Evolutionary conservation across 2,888 invertebrate species (phyloP).

Genomic region (Clivina fossor): DNA sequence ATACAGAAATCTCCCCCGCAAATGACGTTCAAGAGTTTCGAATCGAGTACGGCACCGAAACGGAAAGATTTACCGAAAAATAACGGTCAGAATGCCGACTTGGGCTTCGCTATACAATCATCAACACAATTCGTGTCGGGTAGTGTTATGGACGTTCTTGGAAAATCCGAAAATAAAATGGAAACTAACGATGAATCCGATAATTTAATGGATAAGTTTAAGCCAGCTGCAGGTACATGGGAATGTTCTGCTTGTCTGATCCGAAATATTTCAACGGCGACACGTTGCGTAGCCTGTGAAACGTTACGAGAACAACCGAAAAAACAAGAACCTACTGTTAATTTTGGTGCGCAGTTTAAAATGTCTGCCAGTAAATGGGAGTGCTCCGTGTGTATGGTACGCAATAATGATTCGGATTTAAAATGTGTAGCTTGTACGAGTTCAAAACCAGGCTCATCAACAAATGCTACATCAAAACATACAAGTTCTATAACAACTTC

Average conservation of each 20-base stretch:
- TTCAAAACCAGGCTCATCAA: constrained; percentile 50
- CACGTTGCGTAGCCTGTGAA: constrained; percentile 60
- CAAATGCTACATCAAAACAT: not conserved
- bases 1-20: constrained; percentile 39
- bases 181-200: constrained; percentile 6
- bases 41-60: constrained; percentile 45
- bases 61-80: constrained; percentile 45
- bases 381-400: constrained; percentile 61
- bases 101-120: constrained; percentile 35
- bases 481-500: constrained; percentile 21
- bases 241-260: constrained; percentile 67
- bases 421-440: constrained; percentile 60
- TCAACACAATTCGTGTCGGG: constrained; percentile 50
- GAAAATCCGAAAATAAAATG: constrained; percentile 38
- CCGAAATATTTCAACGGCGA: constrained; percentile 56
- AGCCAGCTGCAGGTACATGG: constrained; percentile 62
- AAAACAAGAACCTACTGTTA: constrained; percentile 57
- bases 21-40: constrained; percentile 47
- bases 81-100: constrained; percentile 37
- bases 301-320: constrained; percentile 56
- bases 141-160: constrained; percentile 54
- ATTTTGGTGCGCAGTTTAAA: constrained; percentile 50
- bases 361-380: constrained; percentile 57
- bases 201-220: constrained; percentile 53
- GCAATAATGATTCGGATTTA: constrained; percentile 54